Base-by-base conservation (phyloP, 2,888 invertebrate species). In the Anagyrus pseudococci region DNA sequence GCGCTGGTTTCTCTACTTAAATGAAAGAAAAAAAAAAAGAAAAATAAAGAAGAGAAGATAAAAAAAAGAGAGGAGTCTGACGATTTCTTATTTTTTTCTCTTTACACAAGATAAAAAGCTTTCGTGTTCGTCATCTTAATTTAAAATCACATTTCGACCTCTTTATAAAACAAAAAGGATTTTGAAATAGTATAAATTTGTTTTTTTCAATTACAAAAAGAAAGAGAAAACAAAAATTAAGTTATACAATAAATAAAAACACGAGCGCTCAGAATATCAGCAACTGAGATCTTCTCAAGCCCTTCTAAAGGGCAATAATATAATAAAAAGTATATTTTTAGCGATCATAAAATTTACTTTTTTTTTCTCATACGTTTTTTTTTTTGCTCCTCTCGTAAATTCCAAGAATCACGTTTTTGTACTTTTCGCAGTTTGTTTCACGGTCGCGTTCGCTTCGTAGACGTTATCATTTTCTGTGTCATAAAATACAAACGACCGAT, bases 391-490 rank as follows among this genome's bases (percentile, higher is more conserved):
- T 57, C 56, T 56, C 33, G 48, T 53, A 29, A 67, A 55, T 62
- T 65, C 43, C 58, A 62, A 58, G 41, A 62, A 65, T 55, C 19
- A 23, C 33, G 15, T 54, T 59, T 67, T 67, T 67, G 67, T 67
- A 67, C 67, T 67, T 37, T 67, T 62, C 37, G 49, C 62, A 62
- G 65, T 67, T 57, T 62, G 17, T 58, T 58, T 29, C 44, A 59
- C 49, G 53, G 49, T 62, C 54, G 52, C 55, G 33, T 54, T 64
- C 17, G 13, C 47, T 57, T 13, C 49, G 44, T 33, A 52, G 55
- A 4, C 15, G 15, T 2, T 15, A 37, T 13, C 33, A 37, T 37
- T 2, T 58, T 48, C 37, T 41, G 10, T 55, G 37, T 47, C 47
- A 8, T 61, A 54, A 61, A 44, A 54, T 49, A 53, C 23, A 58